A percentile compares a stretch with the other conserved stretches of the same genome.
These are phyloP conservation scores for Steinernema khuongi DNA, from an alignment of 1,140 invertebrate genomes.

Conservation along the genomic window DNA sequence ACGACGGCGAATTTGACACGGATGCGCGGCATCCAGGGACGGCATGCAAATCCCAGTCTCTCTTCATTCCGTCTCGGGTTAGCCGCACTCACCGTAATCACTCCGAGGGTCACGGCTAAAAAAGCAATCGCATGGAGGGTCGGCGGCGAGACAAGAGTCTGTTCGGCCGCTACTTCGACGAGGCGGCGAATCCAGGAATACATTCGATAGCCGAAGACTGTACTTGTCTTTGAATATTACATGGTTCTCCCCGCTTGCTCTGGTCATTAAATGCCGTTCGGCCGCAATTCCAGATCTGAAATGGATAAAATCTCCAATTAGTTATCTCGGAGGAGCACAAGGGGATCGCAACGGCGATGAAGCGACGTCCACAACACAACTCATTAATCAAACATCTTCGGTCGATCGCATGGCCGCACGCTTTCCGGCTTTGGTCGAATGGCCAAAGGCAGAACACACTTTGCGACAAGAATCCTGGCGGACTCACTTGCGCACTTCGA, in stretches of 20 bases:
- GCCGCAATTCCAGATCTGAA: neutral
- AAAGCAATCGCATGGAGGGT: neutral
- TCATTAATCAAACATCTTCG: neutral
- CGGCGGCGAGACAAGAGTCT: neutral
- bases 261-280: neutral
- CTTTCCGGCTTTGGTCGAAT: too few species aligned
- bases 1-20: constrained; percentile 6
- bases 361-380: neutral
- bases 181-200: neutral
- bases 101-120: neutral
- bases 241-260: neutral
- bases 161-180: neutral
- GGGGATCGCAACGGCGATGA: neutral
- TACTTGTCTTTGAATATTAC: neutral
- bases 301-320: constrained; percentile 12
- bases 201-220: neutral
- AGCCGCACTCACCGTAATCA: neutral
- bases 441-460: too few species aligned
- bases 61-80: too few species aligned
- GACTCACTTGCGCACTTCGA: too few species aligned
- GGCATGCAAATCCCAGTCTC: neutral
- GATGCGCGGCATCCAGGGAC: neutral
- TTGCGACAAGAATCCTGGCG: too few species aligned
- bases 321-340: constrained; percentile 6
- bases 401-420: neutral